Percentiles rank a stretch among this genome's conserved stretches.
phyloP scores from a whole-genome alignment of 2,888 invertebrate species.

The Mechanitis mazaeus region DNA sequence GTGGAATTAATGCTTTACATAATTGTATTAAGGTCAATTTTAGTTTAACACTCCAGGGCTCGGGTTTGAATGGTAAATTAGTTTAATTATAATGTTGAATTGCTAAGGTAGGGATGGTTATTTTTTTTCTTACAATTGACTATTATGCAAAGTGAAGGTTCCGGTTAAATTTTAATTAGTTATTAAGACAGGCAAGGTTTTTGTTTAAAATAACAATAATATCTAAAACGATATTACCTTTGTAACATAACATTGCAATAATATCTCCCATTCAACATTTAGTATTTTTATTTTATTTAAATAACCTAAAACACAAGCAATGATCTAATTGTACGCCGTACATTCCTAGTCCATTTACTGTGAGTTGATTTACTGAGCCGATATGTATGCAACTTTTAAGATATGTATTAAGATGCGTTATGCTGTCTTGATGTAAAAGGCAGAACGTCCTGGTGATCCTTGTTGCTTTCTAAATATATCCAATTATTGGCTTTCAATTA shows the following conservation, averaged over 20 bases:
- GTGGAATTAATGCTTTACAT: slow-evolving; percentile 7
- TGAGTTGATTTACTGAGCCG: too few species aligned
- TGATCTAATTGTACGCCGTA: slow-evolving; percentile 10
- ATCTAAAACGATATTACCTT: too few species aligned
- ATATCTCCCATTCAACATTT: slow-evolving; percentile 8
- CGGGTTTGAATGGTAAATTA: neutral
- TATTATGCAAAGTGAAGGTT: too few species aligned
- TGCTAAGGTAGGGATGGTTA: neutral
- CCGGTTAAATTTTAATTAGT: too few species aligned
- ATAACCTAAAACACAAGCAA: neutral
- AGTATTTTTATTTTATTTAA: neutral
- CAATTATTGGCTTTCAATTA: neutral
- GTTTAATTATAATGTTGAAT: neutral
- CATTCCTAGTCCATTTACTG: slow-evolving; percentile 18
- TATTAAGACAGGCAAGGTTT: too few species aligned
- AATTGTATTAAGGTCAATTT: neutral
- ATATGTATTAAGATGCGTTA: neutral
- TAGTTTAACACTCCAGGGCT: neutral
- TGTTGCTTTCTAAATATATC: neutral
- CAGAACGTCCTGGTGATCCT: slow-evolving; percentile 1
- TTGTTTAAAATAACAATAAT: too few species aligned
- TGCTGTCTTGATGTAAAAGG: neutral
- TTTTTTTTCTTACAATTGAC: neutral
- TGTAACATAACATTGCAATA: neutral
- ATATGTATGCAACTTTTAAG: too few species aligned